Percentiles rank a stretch among this genome's conserved stretches.
These are phyloP conservation scores for Saturnia pavonia DNA, from an alignment of 2,888 invertebrate genomes.

Conservation along the genomic window DNA sequence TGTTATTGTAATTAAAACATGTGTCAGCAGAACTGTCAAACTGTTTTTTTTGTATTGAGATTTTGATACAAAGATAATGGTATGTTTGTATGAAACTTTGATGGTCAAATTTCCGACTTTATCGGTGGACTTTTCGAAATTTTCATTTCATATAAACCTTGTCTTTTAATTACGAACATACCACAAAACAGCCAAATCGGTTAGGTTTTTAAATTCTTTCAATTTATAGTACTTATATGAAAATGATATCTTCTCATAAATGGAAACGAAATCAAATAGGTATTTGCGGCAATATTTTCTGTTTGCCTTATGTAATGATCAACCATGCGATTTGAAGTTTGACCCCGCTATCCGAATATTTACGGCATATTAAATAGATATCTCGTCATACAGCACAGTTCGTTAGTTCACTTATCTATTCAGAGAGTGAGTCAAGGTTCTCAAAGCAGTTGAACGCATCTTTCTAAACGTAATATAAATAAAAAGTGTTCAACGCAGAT, in stretches of 20 bases:
- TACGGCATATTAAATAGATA: constrained; percentile 23
- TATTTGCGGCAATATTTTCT: not conserved
- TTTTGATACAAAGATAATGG: too few relatives aligned
- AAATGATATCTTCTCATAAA: not conserved
- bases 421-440: constrained; percentile 61
- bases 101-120: too few relatives aligned
- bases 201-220: not conserved
- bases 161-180: too few relatives aligned
- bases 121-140: too few relatives aligned
- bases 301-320: not conserved
- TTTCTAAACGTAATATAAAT: constrained; percentile 38
- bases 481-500: constrained; percentile 34
- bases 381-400: constrained; percentile 33
- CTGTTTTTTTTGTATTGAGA: too few relatives aligned
- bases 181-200: too few relatives aligned
- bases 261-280: not conserved
- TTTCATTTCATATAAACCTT: too few relatives aligned
- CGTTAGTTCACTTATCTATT: constrained; percentile 56
- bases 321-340: not conserved
- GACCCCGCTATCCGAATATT: constrained; percentile 7
- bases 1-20: too few relatives aligned
- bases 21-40: too few relatives aligned
- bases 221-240: not conserved
- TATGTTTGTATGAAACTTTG: too few relatives aligned
- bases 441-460: constrained; percentile 34